phyloP scores from a whole-genome alignment of 1,140 invertebrate genomes.

The Dendrolimus punctatus region DNA sequence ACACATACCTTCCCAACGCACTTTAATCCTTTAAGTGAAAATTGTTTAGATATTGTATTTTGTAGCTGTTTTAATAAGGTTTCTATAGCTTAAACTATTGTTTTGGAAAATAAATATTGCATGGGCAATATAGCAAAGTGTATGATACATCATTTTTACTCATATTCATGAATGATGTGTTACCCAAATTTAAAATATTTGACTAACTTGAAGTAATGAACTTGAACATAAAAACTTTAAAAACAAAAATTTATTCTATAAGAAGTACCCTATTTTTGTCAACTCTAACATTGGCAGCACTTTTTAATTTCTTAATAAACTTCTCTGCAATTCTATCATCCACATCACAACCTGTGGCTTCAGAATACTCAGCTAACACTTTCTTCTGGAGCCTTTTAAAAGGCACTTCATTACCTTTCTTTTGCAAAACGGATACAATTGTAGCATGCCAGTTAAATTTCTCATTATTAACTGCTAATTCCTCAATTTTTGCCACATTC shows the following conservation, averaged over 20 bases:
- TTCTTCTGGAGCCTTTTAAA: slow-evolving; percentile 65
- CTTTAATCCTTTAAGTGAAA: too few species aligned
- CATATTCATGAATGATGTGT: too few species aligned
- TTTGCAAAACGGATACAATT: slow-evolving; percentile 53
- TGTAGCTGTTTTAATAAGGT: too few species aligned
- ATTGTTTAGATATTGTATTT: too few species aligned
- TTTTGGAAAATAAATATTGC: too few species aligned
- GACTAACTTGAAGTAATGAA: too few species aligned
- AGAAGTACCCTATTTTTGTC: slow-evolving; percentile 60
- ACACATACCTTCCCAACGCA: too few species aligned
- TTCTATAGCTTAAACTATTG: too few species aligned
- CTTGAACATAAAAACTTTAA: not conserved
- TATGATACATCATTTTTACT: too few species aligned
- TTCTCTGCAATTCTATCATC: slow-evolving; percentile 66
- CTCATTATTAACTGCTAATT: slow-evolving; percentile 25
- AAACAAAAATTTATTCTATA: slow-evolving; percentile 19
- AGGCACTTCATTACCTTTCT: slow-evolving; percentile 58
- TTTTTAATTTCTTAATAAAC: slow-evolving; percentile 65
- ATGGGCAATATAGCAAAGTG: too few species aligned
- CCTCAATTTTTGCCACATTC: slow-evolving; percentile 50
- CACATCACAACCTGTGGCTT: slow-evolving; percentile 51
- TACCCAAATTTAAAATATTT: too few species aligned
- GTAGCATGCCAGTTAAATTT: slow-evolving; percentile 64
- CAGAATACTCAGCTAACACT: slow-evolving; percentile 53
- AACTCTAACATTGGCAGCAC: slow-evolving; percentile 59